phyloP scores from a whole-genome alignment of 2,888 invertebrate genomes.

The Drosophila austrosaltans region DNA sequence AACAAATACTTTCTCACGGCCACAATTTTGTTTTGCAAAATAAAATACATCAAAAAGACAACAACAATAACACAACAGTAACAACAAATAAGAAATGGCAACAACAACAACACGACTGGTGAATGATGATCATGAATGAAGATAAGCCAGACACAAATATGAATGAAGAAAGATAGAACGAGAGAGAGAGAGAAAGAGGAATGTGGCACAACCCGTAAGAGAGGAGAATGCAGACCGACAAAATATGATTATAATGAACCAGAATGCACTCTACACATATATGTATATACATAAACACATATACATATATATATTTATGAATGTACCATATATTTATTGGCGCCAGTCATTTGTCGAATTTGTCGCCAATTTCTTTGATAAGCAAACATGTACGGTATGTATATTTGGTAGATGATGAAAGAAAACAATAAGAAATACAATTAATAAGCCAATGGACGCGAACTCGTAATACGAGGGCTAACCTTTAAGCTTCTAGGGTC shows the following conservation, averaged over 20 bases:
- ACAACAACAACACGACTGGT: constrained; percentile 3
- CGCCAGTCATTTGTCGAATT: constrained; percentile 39
- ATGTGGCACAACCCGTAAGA: not conserved
- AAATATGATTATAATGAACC: constrained; percentile 15
- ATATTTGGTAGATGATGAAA: not conserved
- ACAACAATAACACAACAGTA: constrained; percentile 29
- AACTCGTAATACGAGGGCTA: not conserved
- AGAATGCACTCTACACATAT: constrained; percentile 8
- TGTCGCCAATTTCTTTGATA: constrained; percentile 46
- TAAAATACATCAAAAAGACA: constrained; percentile 17
- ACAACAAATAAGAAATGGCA: constrained; percentile 28
- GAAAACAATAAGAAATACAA: constrained; percentile 14
- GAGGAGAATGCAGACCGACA: not conserved
- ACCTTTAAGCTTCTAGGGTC: not conserved
- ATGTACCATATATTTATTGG: constrained; percentile 32
- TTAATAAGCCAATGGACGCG: constrained; percentile 14
- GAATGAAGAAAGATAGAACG: constrained; percentile 33
- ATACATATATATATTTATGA: constrained; percentile 19
- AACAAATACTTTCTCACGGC: constrained; percentile 47
- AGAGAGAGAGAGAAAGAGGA: constrained; percentile 8
- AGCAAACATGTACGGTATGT: constrained; percentile 23
- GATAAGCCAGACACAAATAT: constrained; percentile 14
- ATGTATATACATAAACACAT: not conserved
- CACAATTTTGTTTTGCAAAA: constrained; percentile 37
- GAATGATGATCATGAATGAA: constrained; percentile 12